phyloP scores from a whole-genome alignment of 2,888 invertebrate genomes.

The Tridacna crocea region DNA sequence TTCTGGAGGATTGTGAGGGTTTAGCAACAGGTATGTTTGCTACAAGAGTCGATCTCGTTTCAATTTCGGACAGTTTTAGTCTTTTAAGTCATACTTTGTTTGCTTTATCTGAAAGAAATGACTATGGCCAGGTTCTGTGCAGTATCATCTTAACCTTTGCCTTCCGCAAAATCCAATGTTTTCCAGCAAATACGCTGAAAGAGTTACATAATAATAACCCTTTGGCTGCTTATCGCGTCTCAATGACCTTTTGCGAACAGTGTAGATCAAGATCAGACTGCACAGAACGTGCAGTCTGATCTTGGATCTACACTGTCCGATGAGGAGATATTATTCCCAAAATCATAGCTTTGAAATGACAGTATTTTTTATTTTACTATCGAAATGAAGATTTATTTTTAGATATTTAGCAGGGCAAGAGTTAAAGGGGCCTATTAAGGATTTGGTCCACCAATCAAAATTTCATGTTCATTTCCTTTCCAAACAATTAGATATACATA shows the following conservation, averaged over 20 bases:
- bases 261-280: background rate
- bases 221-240: background rate
- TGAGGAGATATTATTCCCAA: too few relatives aligned
- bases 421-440: too few relatives aligned
- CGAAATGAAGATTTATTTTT: background rate
- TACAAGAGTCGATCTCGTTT: too few relatives aligned
- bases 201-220: background rate
- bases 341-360: background rate
- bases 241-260: background rate
- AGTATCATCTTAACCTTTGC: background rate
- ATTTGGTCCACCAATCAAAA: too few relatives aligned
- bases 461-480: too few relatives aligned
- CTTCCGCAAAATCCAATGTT: background rate
- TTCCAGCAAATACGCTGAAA: background rate
- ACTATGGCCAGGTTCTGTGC: background rate
- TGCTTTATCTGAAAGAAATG: background rate
- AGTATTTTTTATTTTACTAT: background rate
- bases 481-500: too few relatives aligned
- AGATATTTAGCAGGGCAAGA: background rate
- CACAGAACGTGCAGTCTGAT: background rate
- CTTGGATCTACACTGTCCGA: too few relatives aligned
- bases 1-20: slow-evolving; percentile 34
- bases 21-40: slow-evolving; percentile 9
- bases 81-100: too few relatives aligned
- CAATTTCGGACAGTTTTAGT: too few relatives aligned